Evolutionary conservation across 2,113 vertebrate genomes (phyloP).

Genomic region (Tachysurus fulvidraco): DNA sequence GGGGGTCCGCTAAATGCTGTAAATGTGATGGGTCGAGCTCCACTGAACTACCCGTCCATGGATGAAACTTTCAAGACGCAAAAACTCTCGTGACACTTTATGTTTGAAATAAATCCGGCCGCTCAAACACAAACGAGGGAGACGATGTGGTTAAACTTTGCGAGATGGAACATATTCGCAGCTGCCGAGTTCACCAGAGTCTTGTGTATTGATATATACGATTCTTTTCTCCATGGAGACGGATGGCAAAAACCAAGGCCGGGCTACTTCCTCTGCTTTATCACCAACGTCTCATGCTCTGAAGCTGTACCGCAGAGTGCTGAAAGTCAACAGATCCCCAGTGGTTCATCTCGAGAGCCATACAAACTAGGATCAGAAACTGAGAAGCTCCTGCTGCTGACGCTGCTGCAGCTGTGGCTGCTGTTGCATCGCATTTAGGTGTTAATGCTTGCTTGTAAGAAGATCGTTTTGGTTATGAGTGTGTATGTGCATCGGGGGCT

Average conservation of each 20-base stretch:
- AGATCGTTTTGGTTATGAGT: constrained; percentile 54
- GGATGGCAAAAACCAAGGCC: neutral
- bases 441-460: constrained; percentile 60
- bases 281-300: neutral
- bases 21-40: neutral
- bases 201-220: neutral
- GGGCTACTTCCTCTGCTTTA: neutral
- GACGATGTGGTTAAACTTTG: constrained; percentile 25
- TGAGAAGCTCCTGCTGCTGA: constrained; percentile 67
- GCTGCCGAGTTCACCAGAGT: neutral
- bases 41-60: constrained; percentile 18
- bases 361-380: constrained; percentile 55
- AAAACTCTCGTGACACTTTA: constrained; percentile 37
- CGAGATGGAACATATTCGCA: constrained; percentile 18
- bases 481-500: constrained; percentile 51
- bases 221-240: neutral
- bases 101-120: constrained; percentile 51
- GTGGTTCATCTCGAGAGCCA: constrained; percentile 49
- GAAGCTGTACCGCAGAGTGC: neutral
- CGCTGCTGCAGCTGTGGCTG: constrained; percentile 64
- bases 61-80: constrained; percentile 2
- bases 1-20: too few species aligned
- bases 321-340: constrained; percentile 21
- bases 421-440: constrained; percentile 61
- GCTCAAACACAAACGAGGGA: constrained; percentile 45